Conservation (phyloP, 2,888 invertebrate species). For the Metopia argyrocephala region DNA sequence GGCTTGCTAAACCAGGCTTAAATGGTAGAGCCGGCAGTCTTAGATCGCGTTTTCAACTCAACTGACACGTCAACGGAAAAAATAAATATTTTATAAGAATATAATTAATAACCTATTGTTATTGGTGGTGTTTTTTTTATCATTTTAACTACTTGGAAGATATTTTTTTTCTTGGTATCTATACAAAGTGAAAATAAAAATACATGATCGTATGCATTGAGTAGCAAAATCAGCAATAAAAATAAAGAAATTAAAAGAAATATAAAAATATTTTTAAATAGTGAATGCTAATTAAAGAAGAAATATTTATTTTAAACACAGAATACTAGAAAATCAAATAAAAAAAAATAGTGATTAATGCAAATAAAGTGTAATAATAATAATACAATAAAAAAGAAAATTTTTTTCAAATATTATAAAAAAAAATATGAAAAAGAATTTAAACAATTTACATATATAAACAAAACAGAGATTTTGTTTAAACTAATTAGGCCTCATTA, state of each 20-base stretch:
- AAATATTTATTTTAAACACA: background rate
- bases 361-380: background rate
- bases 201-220: background rate
- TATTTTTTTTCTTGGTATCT: background rate
- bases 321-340: background rate
- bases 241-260: background rate
- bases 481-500: conserved; percentile 4
- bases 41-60: conserved; percentile 74
- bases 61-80: conserved; percentile 75
- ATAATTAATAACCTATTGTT: conserved; percentile 20
- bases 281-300: background rate
- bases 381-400: background rate
- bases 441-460: background rate
- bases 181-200: conserved; percentile 48
- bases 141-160: background rate
- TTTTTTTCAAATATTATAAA: no score
- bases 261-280: conserved; percentile 1
- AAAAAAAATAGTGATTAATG: background rate
- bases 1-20: conserved; percentile 59
- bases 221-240: conserved; percentile 14
- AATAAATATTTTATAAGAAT: conserved; percentile 33
- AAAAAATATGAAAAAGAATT: conserved; percentile 3
- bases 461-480: background rate
- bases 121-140: background rate
- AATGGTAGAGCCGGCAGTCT: conserved; percentile 71